Percentiles rank a stretch among this genome's conserved stretches.
Evolutionary conservation across 2,888 invertebrate genomes (phyloP).

Genomic region (Volucella inanis): DNA sequence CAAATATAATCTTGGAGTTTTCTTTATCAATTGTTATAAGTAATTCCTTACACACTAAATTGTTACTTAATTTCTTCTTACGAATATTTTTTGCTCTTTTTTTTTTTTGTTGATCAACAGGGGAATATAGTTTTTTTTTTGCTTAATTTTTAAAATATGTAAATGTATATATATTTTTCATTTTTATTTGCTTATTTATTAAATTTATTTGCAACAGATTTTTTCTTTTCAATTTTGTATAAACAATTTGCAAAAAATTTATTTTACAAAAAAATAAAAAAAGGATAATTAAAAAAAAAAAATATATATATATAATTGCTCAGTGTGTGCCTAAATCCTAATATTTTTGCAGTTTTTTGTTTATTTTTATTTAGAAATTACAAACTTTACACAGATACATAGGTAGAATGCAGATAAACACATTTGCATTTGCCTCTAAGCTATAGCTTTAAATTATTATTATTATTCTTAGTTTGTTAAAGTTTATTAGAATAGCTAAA

Average conservation of each 20-base stretch:
- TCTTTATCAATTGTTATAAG: conserved; percentile 49
- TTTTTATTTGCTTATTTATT: not conserved
- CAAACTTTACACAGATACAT: conserved; percentile 44
- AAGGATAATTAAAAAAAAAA: not conserved
- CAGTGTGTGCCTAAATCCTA: conserved; percentile 34
- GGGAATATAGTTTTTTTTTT: conserved; percentile 34
- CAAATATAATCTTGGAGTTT: conserved; percentile 70
- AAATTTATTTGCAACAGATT: conserved; percentile 4
- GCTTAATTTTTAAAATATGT: conserved; percentile 24
- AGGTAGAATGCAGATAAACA: conserved; percentile 20
- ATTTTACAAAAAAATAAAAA: conserved; percentile 28
- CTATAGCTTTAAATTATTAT: conserved; percentile 8
- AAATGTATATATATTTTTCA: not conserved
- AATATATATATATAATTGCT: conserved; percentile 11
- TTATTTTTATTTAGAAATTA: conserved; percentile 1
- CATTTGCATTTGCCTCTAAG: conserved; percentile 31
- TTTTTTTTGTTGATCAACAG: conserved; percentile 49
- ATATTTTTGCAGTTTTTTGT: not conserved
- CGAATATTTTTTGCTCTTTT: too few relatives aligned
- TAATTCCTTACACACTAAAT: conserved; percentile 38
- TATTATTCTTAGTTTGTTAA: not conserved
- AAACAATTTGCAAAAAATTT: conserved; percentile 40
- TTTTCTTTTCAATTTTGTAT: conserved; percentile 10
- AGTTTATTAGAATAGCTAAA: conserved; percentile 12
- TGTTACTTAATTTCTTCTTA: too few relatives aligned